phyloP scores from a whole-genome alignment of 2,113 vertebrate genomes.

The Ascaphus truei region DNA sequence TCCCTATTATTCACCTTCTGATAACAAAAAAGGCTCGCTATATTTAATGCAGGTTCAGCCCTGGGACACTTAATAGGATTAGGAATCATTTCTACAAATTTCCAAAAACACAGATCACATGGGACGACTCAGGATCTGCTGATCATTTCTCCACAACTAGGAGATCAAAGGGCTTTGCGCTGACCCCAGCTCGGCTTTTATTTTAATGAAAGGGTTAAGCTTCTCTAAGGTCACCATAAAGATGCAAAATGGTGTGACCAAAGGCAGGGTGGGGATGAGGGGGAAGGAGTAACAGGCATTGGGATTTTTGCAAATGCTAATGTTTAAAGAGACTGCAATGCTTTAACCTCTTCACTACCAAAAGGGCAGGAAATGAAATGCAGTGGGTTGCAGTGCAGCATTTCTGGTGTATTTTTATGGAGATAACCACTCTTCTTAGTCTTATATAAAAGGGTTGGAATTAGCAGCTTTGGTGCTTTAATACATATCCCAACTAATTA shows the following conservation, averaged over 20 bases:
- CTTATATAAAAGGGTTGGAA: too few relatives aligned
- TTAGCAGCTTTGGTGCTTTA: too few relatives aligned
- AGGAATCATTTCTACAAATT: slow-evolving; percentile 99
- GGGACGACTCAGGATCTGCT: slow-evolving; percentile 95
- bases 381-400: too few relatives aligned
- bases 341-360: not conserved
- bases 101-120: slow-evolving; percentile 99
- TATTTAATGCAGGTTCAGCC: slow-evolving; percentile 90
- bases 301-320: slow-evolving; percentile 8
- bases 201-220: slow-evolving; percentile 99
- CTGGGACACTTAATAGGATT: slow-evolving; percentile 95
- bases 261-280: slow-evolving; percentile 83
- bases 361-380: too few relatives aligned
- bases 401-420: too few relatives aligned
- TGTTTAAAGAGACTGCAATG: not conserved
- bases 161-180: slow-evolving; percentile 90
- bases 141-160: slow-evolving; percentile 97
- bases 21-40: slow-evolving; percentile 87
- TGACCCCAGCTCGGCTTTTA: slow-evolving; percentile 87
- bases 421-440: too few relatives aligned
- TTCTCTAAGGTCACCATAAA: slow-evolving; percentile 97
- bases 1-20: slow-evolving; percentile 79
- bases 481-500: too few relatives aligned
- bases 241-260: slow-evolving; percentile 95
- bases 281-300: not conserved